Evolutionary conservation across 2,113 vertebrate species (phyloP).

Genomic region (Machaerirhynchus nigripectus): DNA sequence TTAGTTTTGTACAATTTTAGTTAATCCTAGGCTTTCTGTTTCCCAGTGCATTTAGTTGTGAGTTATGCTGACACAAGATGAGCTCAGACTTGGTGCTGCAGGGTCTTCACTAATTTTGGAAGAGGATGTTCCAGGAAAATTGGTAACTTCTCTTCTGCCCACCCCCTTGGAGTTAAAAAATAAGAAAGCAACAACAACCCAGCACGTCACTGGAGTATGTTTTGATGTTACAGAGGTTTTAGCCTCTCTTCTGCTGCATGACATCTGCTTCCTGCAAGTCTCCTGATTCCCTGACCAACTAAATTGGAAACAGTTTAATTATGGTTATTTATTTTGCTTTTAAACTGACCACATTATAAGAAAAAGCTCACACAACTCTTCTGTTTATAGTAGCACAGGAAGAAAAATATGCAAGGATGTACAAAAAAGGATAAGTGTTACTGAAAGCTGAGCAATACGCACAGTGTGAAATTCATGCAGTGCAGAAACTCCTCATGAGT

Average conservation of each 20-base stretch:
- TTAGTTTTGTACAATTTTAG: slow-evolving; percentile 43
- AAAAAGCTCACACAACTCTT: slow-evolving; percentile 8
- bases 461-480: background rate
- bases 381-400: slow-evolving; percentile 25
- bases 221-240: background rate
- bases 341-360: slow-evolving; percentile 56
- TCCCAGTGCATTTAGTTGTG: background rate
- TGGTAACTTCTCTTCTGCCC: slow-evolving; percentile 25
- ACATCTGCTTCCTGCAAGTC: slow-evolving; percentile 65
- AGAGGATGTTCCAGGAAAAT: slow-evolving; percentile 62
- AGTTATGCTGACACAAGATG: background rate
- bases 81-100: background rate
- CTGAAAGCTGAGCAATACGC: background rate
- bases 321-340: slow-evolving; percentile 49
- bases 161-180: slow-evolving; percentile 17
- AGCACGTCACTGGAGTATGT: background rate
- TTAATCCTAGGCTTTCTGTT: slow-evolving; percentile 47
- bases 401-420: slow-evolving; percentile 2
- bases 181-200: background rate
- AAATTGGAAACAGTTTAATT: slow-evolving; percentile 46
- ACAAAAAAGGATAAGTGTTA: background rate
- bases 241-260: background rate
- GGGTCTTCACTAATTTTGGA: background rate
- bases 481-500: background rate
- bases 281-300: slow-evolving; percentile 30